Evolutionary conservation across 2,113 vertebrate genomes (phyloP), one percentile per base, ranked within the genome.

Genomic region (Apeltes quadracus): DNA sequence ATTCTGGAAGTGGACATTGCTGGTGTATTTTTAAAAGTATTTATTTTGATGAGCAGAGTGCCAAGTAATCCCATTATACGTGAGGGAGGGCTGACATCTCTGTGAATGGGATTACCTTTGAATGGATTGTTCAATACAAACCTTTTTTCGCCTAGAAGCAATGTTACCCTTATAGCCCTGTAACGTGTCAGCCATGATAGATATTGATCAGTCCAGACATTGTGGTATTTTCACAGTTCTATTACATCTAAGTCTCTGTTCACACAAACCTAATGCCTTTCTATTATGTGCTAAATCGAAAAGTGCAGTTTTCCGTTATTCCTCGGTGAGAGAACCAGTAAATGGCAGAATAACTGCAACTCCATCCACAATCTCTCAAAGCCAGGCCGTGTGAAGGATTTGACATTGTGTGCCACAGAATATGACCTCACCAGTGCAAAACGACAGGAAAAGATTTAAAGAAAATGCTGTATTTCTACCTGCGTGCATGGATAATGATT

Each of bases 181-280:
- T 57, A 46, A 54, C 32, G 71, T 44, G 39, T 63, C 57, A 73
- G 58, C 79, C 66, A 4, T 70, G 76, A 63, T 72, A 65, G 20
- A 75, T 79, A 85, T 83, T 69, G 86, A 87, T 90, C 29, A 25
- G 50, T 87, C 20, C 57, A 76, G 61, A 66, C 59, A n/a, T 41
- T 39, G 22, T 79, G 64, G 65, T 83, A 80, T 72, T 57, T 81
- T 70, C 68, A 70, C 39, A 27, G 18, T 80, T 78, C 85, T 81
- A 91, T 91, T 89, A 87, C 74, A 75, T 81, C 64, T 82, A 59
- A 79, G 76, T 72, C 71, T 79, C 18, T 61, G 22, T 62, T 64
- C 69, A 89, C 81, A 90, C 80, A 88, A 69, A 68, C 51, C 36
- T 16, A 69, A 69, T 39, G 36, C 41, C 70, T 73, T 29, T 79